Conservation (phyloP, 2,113 vertebrate species). For the Pelvicachromis taeniatus region DNA sequence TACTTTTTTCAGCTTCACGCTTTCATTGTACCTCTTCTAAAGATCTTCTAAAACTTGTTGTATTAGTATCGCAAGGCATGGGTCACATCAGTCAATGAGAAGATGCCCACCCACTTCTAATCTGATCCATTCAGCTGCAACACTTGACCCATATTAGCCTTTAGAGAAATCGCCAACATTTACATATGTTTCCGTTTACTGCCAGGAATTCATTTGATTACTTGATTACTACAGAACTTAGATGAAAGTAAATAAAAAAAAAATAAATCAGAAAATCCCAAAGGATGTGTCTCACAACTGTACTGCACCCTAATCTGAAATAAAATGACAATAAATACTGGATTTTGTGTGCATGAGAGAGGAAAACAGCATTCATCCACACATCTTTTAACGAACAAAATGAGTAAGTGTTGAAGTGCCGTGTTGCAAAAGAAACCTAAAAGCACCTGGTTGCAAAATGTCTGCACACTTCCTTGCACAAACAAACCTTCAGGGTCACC, state of each 20-base stretch:
- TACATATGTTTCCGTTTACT: neutral
- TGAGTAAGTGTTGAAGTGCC: neutral
- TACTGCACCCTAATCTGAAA: neutral
- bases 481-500: constrained; percentile 9
- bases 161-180: neutral
- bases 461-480: neutral
- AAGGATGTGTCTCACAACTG: neutral
- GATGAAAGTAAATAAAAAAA: neutral
- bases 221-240: neutral
- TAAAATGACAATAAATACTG: neutral
- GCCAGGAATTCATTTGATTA: neutral
- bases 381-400: neutral
- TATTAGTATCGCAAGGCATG: neutral
- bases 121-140: neutral
- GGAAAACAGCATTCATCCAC: neutral
- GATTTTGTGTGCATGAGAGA: neutral
- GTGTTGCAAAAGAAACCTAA: neutral
- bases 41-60: neutral
- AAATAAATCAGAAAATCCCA: neutral
- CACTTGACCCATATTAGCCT: neutral
- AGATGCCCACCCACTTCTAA: neutral
- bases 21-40: neutral
- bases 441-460: neutral
- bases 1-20: neutral
- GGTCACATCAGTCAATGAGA: neutral